A percentile compares a stretch with the other conserved stretches of the same genome.
These are phyloP conservation scores for Lepidostoma basale DNA, from an alignment of 1,140 invertebrate species.

Conservation along the genomic window DNA sequence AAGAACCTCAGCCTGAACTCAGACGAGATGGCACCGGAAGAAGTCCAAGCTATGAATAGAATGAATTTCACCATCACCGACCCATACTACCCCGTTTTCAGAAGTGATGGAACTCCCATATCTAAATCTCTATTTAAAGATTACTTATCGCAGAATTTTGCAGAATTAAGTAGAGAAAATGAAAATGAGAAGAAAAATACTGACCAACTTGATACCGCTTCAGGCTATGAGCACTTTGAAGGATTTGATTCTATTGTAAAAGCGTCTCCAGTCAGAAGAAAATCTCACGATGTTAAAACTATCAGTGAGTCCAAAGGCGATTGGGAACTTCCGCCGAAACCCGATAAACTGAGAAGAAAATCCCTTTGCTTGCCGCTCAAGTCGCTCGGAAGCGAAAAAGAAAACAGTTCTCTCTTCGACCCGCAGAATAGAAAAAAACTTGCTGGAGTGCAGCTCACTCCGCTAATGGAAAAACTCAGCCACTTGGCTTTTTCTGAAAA, in stretches of 20 bases:
- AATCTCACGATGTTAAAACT: slow-evolving; percentile 26
- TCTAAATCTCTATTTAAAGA: slow-evolving; percentile 75
- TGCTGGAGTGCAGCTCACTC: slow-evolving; percentile 72
- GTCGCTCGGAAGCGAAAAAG: slow-evolving; percentile 55
- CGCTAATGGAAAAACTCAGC: slow-evolving; percentile 80
- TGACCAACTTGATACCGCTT: neutral
- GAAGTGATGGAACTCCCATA: slow-evolving; percentile 71
- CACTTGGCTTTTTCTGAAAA: slow-evolving; percentile 72
- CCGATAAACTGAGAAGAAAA: slow-evolving; percentile 63
- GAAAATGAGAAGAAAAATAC: slow-evolving; percentile 27
- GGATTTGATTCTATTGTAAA: slow-evolving; percentile 57
- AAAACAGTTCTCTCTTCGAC: slow-evolving; percentile 52
- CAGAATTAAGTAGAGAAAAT: slow-evolving; percentile 55
- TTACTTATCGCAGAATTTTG: slow-evolving; percentile 67
- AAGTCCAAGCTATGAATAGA: slow-evolving; percentile 51
- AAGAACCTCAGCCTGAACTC: slow-evolving; percentile 52
- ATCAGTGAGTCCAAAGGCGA: neutral
- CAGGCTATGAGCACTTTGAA: slow-evolving; percentile 54
- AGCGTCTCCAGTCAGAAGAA: slow-evolving; percentile 52
- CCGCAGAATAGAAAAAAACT: slow-evolving; percentile 59
- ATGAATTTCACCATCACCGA: slow-evolving; percentile 74
- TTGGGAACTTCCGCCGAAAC: slow-evolving; percentile 46
- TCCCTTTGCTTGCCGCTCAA: slow-evolving; percentile 75
- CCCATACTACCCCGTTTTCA: slow-evolving; percentile 77
- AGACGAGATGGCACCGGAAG: slow-evolving; percentile 51